Base-by-base conservation (phyloP, 2,113 vertebrate genomes). In the Camelus bactrianus region DNA sequence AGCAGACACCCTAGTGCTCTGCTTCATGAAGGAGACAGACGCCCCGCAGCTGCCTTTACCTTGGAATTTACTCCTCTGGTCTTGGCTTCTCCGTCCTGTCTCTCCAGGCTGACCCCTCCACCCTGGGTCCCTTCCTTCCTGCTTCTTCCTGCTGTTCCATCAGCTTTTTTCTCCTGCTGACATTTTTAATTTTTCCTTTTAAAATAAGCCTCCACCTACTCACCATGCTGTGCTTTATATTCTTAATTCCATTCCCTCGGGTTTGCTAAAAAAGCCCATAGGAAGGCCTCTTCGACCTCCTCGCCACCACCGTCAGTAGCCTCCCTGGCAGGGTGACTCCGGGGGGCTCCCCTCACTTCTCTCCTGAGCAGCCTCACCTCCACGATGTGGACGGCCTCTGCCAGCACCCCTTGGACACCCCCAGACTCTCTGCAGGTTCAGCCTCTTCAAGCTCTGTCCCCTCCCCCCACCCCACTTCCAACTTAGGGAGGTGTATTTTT, bases 221-320 rank as follows among this genome's bases (percentile, higher is more conserved):
- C 2, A 1, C 84, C 67, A 4, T 46, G 24, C 28, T 54, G 22
- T 87, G 54, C 32, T 91, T 81, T 42, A 26, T 88, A 35, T 32
- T 94, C 76, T 62, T 42, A 56, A 38, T 75, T 58, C 58, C 5
- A 0, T 76, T 38, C 35, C 32, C 77, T 38, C 3, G 0, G n/a
- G 69, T 60, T 62, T 65, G 48, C 80, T 73, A 52, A 35, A 42
- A 73, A 56, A 73, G 42, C 72, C 28, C 17, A 1, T 2, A 0
- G 14, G 48, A 56, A 35, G 35, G 26, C 48, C 26, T 46, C 58
- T 35, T 13, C 9, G 26, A 65, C 70, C 64, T 69, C n/a, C n/a
- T 73, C 2, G 0, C 15, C 9, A 0, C 62, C 42, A 2, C 11
- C 15, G 1, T 19, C 64, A 35, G 5, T 3, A 17, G 28, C 60